These are phyloP conservation scores for Lagothrix lagotricha DNA, from an alignment of 2,797 vertebrate species.

Conservation along the genomic window DNA sequence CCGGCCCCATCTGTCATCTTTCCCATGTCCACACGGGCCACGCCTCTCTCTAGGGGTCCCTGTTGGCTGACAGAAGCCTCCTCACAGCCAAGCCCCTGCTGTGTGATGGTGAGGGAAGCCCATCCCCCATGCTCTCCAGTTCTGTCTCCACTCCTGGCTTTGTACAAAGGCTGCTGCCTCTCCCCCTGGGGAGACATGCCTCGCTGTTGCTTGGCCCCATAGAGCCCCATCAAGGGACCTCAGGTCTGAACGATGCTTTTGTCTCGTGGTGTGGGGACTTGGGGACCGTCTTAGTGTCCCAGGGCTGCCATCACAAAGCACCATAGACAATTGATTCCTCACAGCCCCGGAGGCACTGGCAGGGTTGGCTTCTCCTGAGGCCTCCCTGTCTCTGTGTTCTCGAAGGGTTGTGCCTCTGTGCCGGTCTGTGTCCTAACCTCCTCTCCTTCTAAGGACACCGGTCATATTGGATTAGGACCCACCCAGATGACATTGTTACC, in stretches of 20 bases:
- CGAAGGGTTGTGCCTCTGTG: too few species aligned
- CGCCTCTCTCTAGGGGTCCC: neutral
- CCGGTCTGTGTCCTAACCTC: too few species aligned
- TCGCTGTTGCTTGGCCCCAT: neutral
- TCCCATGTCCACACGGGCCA: rapidly evolving
- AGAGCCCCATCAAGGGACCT: neutral
- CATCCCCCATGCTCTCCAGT: rapidly evolving
- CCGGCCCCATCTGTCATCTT: neutral
- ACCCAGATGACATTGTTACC: too few species aligned
- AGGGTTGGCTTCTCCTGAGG: neutral
- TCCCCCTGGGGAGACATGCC: rapidly evolving
- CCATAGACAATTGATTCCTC: neutral
- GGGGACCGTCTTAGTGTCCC: rapidly evolving
- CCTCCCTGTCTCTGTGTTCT: too few species aligned
- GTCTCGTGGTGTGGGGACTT: neutral
- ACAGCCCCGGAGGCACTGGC: neutral
- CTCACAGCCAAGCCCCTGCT: neutral
- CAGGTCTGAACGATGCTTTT: neutral
- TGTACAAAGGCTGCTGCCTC: rapidly evolving
- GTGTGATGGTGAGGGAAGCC: neutral
- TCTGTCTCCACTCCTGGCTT: neutral
- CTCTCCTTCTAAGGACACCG: too few species aligned
- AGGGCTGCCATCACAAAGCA: too few species aligned
- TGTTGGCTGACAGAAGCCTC: neutral
- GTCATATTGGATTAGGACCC: too few species aligned